Evolutionary conservation across 1,140 invertebrate genomes (phyloP).

Genomic region (Conopomorpha cramerella): DNA sequence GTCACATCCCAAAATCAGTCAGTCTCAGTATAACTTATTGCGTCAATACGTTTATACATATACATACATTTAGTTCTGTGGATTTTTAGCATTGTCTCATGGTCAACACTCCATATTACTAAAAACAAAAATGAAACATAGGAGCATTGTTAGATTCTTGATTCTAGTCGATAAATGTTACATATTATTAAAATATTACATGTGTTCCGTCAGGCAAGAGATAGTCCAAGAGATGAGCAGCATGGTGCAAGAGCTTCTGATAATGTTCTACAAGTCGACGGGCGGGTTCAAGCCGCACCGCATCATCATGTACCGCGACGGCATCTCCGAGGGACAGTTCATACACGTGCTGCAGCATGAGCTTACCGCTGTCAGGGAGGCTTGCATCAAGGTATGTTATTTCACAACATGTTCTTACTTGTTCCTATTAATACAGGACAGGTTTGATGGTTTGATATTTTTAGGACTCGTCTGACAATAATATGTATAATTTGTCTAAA

Average conservation of each 20-base stretch:
- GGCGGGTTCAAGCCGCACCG: constrained; percentile 94
- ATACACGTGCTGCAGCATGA: constrained; percentile 93
- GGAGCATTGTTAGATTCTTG: no score
- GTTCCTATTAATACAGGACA: neutral
- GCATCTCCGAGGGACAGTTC: constrained; percentile 93
- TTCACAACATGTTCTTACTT: neutral
- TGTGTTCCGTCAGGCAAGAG: constrained; percentile 74
- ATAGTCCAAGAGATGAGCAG: constrained; percentile 98
- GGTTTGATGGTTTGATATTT: no score
- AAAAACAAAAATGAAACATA: no score
- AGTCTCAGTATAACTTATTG: no score
- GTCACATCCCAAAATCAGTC: no score
- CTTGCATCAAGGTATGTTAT: constrained; percentile 83
- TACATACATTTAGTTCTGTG: no score
- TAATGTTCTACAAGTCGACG: constrained; percentile 97
- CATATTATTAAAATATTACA: neutral
- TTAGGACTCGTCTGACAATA: no score
- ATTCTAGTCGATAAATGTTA: no score
- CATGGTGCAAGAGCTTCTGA: constrained; percentile 94
- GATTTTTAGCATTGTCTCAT: no score
- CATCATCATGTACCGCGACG: constrained; percentile 96
- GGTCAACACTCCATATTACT: no score
- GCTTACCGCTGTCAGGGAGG: constrained; percentile 95
- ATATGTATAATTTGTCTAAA: neutral
- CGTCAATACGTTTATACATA: no score